Evolutionary conservation across 2,797 vertebrate species (phyloP).

Genomic region (Melanotaenia boesemani): DNA sequence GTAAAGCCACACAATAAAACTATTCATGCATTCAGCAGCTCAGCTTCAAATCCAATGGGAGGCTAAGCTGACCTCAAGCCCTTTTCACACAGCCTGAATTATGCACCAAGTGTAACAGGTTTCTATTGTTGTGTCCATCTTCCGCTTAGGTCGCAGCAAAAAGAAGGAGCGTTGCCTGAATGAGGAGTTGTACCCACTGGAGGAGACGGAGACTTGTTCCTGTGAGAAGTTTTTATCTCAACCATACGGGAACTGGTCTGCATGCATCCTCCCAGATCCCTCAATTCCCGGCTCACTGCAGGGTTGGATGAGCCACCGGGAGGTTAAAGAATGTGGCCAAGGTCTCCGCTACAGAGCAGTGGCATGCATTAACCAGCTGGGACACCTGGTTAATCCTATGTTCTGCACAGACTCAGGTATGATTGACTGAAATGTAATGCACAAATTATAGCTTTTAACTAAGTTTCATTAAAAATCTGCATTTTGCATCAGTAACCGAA

Average conservation of each 20-base stretch:
- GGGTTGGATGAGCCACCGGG: conserved; percentile 70
- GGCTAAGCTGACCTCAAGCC: background rate
- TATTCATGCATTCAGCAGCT: conserved; percentile 25
- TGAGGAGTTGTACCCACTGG: conserved; percentile 85
- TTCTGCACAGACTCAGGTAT: conserved; percentile 90
- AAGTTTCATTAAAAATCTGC: background rate
- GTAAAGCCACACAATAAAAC: conserved; percentile 10
- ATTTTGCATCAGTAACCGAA: background rate
- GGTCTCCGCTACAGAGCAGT: conserved; percentile 87
- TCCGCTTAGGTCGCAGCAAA: conserved; percentile 90
- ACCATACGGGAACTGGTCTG: conserved; percentile 93
- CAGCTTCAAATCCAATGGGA: background rate
- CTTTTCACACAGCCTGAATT: background rate
- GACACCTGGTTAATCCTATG: conserved; percentile 84
- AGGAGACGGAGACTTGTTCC: conserved; percentile 88
- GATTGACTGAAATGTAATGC: background rate
- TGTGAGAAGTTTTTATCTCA: conserved; percentile 87
- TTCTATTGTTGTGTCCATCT: conserved; percentile 28
- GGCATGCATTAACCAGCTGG: conserved; percentile 86
- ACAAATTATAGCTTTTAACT: background rate
- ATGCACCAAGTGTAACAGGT: conserved; percentile 7
- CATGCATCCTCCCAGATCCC: conserved; percentile 86
- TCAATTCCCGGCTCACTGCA: conserved; percentile 56
- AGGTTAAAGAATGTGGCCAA: conserved; percentile 86
- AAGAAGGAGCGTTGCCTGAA: conserved; percentile 92